Evolutionary conservation across 2,113 vertebrate genomes (phyloP).

Genomic region (Platysteira castanea): DNA sequence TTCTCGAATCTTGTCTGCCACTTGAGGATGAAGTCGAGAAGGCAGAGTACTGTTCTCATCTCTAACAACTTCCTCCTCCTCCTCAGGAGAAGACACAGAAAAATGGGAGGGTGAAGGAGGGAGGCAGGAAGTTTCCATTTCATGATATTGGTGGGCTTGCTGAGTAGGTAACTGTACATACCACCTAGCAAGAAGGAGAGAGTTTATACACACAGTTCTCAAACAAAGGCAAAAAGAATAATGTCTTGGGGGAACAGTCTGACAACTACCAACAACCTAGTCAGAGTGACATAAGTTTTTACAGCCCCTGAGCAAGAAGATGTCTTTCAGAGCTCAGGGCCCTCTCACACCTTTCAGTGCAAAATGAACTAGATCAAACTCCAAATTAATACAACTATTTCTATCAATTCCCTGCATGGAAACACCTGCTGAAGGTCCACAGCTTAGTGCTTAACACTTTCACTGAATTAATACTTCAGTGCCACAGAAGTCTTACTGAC

Average conservation of each 20-base stretch:
- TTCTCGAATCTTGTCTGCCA: slow-evolving; percentile 82
- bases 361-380: not conserved
- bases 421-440: not conserved
- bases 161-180: slow-evolving; percentile 85
- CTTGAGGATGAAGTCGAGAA: slow-evolving; percentile 83
- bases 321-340: not conserved
- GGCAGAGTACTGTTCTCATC: slow-evolving; percentile 73
- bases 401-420: not conserved
- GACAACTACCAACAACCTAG: not conserved
- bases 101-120: slow-evolving; percentile 70
- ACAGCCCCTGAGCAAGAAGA: not conserved
- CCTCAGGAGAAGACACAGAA: slow-evolving; percentile 66
- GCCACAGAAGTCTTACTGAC: not conserved
- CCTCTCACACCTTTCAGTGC: not conserved
- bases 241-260: not conserved
- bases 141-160: slow-evolving; percentile 85
- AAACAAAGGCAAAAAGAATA: not conserved
- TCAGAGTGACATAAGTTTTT: not conserved
- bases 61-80: slow-evolving; percentile 67
- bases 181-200: slow-evolving; percentile 73
- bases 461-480: not conserved
- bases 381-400: not conserved
- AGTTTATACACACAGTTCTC: not conserved
- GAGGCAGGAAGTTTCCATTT: slow-evolving; percentile 71
- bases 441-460: not conserved